Base-by-base conservation (phyloP, 2,797 vertebrate species). In the Sciurus carolinensis region DNA sequence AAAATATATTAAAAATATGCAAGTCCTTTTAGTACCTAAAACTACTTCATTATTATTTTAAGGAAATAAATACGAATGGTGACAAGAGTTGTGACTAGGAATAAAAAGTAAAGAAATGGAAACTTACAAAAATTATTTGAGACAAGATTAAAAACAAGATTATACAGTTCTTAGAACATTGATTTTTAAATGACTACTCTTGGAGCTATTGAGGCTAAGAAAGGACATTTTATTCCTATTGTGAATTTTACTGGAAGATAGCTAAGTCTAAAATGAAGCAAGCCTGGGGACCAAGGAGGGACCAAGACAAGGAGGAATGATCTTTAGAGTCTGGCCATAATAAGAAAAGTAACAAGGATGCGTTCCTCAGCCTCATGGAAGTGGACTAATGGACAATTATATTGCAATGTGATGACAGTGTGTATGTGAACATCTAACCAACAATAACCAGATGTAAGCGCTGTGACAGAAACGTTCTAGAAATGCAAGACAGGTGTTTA, bases 341-440 rank as follows among this genome's bases (percentile, higher is more conserved):
- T 11, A 42, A 7, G 22, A 28, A 20, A 83, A 0, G 9, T 17
- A 47, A 20, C n/a, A 3, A n/a, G 3, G 71, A n/a, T n/a, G 14
- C 0, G 24, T n/a, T 9, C 26, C 17, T 0, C 5, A 0, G 17
- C 15, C 39, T 33, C 26, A 1, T 3, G 15, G 57, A 57, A 47
- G 10, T 64, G 33, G 42, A 64, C 42, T 62, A n/a, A 64, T 1
- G 14, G 13, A 5, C 7, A 42, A 28, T n/a, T 7, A n/a, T 57
- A 44, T 15, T 12, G 13, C 1, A 42, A 47, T 24, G 44, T 33
- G 69, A 15, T 26, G 54, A 50, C 11, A 72, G 42, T 64, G 64
- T 14, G 5, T 57, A 6, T 59, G 57, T 9, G 8, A 59, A 59
- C 57, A 7, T 59, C 20, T 24, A 7, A 59, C 57, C 57, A 59